phyloP scores from a whole-genome alignment of 2,113 vertebrate species.

The Pardalotus punctatus region DNA sequence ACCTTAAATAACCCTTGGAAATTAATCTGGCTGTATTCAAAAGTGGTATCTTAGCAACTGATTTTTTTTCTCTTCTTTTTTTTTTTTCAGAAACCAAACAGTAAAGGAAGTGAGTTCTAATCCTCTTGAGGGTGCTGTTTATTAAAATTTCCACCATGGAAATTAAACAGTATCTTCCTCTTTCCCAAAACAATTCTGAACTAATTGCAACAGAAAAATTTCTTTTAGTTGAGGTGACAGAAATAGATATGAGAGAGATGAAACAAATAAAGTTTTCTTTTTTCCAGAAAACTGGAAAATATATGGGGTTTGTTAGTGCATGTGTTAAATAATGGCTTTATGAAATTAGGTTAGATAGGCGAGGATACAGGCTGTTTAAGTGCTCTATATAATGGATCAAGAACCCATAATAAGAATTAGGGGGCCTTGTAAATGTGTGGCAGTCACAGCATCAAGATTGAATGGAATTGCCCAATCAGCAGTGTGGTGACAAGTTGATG shows the following conservation, averaged over 20 bases:
- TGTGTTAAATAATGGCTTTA: not conserved
- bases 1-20: slow-evolving; percentile 57
- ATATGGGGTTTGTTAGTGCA: not conserved
- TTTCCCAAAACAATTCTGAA: not conserved
- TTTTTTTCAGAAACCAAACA: not conserved
- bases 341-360: not conserved
- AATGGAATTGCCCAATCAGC: not conserved
- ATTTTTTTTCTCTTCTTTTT: not conserved
- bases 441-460: not conserved
- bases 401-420: not conserved
- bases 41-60: slow-evolving; percentile 50
- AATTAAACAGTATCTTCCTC: not conserved
- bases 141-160: slow-evolving; percentile 59
- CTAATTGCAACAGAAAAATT: not conserved
- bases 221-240: not conserved
- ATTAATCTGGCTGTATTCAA: slow-evolving; percentile 40
- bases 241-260: not conserved
- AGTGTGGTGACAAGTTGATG: not conserved
- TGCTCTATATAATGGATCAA: not conserved
- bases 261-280: not conserved
- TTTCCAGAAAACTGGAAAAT: not conserved
- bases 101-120: slow-evolving; percentile 10
- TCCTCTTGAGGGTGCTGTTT: slow-evolving; percentile 71
- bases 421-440: not conserved
- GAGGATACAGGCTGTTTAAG: not conserved